These are phyloP conservation scores for Gerris lacustris DNA, from an alignment of 2,888 invertebrate genomes.

Conservation along the genomic window DNA sequence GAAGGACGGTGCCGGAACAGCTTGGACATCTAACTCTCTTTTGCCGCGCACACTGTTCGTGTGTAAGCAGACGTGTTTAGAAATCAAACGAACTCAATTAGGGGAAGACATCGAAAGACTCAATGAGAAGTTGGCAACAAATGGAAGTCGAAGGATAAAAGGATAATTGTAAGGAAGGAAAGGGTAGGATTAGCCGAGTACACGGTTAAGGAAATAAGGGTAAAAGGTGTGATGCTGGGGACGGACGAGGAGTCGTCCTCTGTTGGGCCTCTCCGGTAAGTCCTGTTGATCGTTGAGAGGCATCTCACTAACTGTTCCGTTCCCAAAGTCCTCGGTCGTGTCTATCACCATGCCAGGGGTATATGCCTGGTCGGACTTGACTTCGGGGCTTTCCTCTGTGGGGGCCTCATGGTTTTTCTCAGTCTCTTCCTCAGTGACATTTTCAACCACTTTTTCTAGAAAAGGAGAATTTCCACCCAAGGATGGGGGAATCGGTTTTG, in stretches of 20 bases:
- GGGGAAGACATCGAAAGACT: slow-evolving; percentile 10
- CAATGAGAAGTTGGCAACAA: slow-evolving; percentile 3
- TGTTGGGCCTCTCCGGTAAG: slow-evolving; percentile 38
- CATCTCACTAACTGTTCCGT: slow-evolving; percentile 7
- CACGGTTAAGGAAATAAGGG: slow-evolving; percentile 44
- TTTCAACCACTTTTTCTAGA: slow-evolving; percentile 22
- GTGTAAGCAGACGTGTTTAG: background rate
- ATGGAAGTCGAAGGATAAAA: background rate
- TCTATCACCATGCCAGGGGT: background rate
- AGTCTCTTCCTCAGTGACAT: slow-evolving; percentile 25
- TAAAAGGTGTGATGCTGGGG: slow-evolving; percentile 43
- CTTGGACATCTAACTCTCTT: background rate
- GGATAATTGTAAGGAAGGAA: slow-evolving; percentile 14
- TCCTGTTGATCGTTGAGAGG: slow-evolving; percentile 20
- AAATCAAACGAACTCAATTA: background rate
- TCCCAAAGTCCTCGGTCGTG: slow-evolving; percentile 1
- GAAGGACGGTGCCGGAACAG: background rate
- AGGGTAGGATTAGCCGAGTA: slow-evolving; percentile 37
- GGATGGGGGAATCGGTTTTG: slow-evolving; percentile 29
- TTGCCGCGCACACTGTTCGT: background rate
- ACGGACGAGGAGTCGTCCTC: slow-evolving; percentile 40
- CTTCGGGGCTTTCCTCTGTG: background rate
- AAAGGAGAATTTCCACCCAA: slow-evolving; percentile 29
- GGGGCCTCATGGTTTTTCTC: slow-evolving; percentile 22
- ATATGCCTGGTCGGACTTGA: background rate